Base-by-base conservation (phyloP, 2,888 invertebrate species). In the Amorpha juglandis region DNA sequence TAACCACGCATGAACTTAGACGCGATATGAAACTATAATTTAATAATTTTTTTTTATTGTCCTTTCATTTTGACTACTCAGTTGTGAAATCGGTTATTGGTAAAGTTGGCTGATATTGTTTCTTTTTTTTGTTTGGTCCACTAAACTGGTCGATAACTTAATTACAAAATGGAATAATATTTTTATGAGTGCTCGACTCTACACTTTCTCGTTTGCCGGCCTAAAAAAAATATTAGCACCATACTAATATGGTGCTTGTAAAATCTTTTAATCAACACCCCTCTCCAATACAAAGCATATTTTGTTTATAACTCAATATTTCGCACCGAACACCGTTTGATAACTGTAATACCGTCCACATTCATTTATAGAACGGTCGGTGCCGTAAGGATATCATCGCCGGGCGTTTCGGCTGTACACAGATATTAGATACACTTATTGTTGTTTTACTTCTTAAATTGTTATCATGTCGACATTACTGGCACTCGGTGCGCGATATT, bases 391-490 rank as follows among this genome's bases (percentile, higher is more conserved):
- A 58, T 58, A 42, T 42, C 55, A 38, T 38, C 42, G 42, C 1
- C 38, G 38, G 58, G 19, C 58, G 38, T 42, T 58, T 58, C 42
- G 58, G 58, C 38, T 58, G 58, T 58, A 58, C 42, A 58, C 42
- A 48, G 47, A 62, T 65, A 62, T 65, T 62, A 51, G 65, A 65
- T 65, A 65, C 64, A 65, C 47, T 88, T 87, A 89, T 87, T 91
- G 88, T 89, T 90, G 88, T 90, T 90, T 87, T 87, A 91, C 87
- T 90, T 92, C 92, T 92, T 92, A 91, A 91, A 92, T 90, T 91
- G 92, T 89, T 89, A 88, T 87, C 90, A 91, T 88, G 84, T 79
- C 78, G 71, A 83, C 91, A 89, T 93, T 92, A 87, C 76, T 71
- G 79, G 77, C 92, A 93, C 86, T 87, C 87, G 92, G 92, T 75